Percentiles rank a stretch among this genome's conserved stretches.
These are phyloP conservation scores for Ostrea denselamellosa DNA, from an alignment of 1,140 invertebrate genomes.

Conservation along the genomic window DNA sequence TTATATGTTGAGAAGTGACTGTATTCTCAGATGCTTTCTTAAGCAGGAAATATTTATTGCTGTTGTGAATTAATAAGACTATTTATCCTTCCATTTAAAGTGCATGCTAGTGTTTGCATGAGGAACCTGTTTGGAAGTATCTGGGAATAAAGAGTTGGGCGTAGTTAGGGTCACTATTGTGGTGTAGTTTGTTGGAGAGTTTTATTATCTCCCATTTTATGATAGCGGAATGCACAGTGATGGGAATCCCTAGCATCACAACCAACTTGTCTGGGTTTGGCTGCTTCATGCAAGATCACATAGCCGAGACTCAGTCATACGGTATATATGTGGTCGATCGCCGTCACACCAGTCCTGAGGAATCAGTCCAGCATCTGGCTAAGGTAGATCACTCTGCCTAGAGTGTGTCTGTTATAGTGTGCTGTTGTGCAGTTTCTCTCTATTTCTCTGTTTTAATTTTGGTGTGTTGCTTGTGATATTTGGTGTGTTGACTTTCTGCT, in stretches of 20 bases:
- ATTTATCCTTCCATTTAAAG: neutral
- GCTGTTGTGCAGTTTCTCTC: neutral
- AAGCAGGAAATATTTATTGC: neutral
- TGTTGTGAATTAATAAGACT: neutral
- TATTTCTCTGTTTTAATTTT: neutral
- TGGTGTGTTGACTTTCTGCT: too few species aligned
- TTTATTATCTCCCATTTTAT: neutral
- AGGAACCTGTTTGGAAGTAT: neutral
- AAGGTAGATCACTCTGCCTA: conserved; percentile 80
- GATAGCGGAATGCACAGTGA: conserved; percentile 99
- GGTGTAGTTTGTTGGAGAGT: neutral
- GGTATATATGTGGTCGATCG: conserved; percentile 99
- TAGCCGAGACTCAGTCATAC: conserved; percentile 98
- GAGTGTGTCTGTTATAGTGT: neutral
- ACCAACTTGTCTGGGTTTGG: conserved; percentile 99
- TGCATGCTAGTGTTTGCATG: neutral
- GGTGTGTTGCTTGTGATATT: too few species aligned
- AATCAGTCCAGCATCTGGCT: conserved; percentile 94
- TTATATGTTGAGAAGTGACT: neutral
- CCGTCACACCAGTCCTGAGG: conserved; percentile 91
- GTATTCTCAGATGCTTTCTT: neutral
- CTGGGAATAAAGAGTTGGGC: neutral
- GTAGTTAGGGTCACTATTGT: neutral
- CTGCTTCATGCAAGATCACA: conserved; percentile 99
- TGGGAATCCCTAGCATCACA: conserved; percentile 98